Percentiles rank a stretch among this genome's conserved stretches.
Evolutionary conservation across 2,888 invertebrate species (phyloP).

Genomic region (Hypomecis atomaria): DNA sequence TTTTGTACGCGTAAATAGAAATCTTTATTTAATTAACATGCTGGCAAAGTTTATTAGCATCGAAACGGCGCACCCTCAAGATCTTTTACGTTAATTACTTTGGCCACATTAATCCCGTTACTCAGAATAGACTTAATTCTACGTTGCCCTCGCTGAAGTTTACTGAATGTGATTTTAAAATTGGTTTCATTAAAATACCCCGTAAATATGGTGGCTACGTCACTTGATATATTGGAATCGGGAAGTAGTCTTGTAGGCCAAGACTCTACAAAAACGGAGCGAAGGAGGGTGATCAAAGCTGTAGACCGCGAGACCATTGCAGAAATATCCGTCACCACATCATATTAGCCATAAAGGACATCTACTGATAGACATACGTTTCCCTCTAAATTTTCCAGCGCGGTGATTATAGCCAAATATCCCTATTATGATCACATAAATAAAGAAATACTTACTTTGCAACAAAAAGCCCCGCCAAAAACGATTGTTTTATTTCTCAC

Average conservation of each 20-base stretch:
- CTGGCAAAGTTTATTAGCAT: constrained; percentile 41
- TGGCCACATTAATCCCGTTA: constrained; percentile 42
- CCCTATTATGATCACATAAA: no score
- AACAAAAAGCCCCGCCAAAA: no score
- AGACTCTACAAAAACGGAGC: no score
- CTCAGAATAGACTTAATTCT: constrained; percentile 31
- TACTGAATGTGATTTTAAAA: constrained; percentile 27
- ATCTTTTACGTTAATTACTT: constrained; percentile 42
- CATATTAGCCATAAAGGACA: no score
- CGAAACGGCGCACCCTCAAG: constrained; percentile 32
- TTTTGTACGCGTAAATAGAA: constrained; percentile 34
- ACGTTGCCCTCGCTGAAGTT: constrained; percentile 15
- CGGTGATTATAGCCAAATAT: no score
- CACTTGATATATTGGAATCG: background rate
- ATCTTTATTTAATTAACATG: constrained; percentile 38
- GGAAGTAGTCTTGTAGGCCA: background rate
- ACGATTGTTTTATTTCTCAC: no score
- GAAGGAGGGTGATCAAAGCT: no score
- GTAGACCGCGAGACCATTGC: no score
- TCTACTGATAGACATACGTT: no score
- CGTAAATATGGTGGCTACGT: constrained; percentile 2
- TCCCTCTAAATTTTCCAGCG: no score
- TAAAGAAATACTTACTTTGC: no score
- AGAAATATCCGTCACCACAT: no score
- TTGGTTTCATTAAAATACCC: constrained; percentile 18